Conservation (phyloP, 2,888 invertebrate genomes). For the Altica lythri region DNA sequence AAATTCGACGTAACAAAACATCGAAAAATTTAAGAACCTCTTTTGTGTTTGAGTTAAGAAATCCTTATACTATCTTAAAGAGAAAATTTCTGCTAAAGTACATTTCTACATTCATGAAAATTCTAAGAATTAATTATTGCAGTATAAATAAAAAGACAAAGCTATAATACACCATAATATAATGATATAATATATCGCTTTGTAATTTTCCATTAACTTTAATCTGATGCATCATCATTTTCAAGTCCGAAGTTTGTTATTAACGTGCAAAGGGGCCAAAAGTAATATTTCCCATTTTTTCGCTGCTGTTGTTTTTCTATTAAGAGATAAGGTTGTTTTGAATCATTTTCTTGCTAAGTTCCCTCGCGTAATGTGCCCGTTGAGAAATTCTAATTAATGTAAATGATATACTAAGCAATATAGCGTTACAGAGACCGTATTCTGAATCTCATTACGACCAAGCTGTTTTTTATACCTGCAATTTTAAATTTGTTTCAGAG, state of each 20-base stretch:
- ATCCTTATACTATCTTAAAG: too few species aligned
- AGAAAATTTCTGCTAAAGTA: too few species aligned
- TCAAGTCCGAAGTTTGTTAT: conserved; percentile 20
- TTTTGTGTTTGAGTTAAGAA: too few species aligned
- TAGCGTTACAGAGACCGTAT: conserved; percentile 42
- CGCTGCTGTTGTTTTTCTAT: conserved; percentile 45
- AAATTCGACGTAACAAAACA: too few species aligned
- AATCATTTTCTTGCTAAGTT: conserved; percentile 46
- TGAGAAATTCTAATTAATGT: conserved; percentile 52
- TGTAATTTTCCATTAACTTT: conserved; percentile 15
- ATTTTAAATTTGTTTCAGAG: conserved; percentile 9
- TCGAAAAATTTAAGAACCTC: too few species aligned
- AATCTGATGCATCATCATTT: conserved; percentile 26
- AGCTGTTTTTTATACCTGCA: conserved; percentile 18
- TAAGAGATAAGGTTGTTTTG: conserved; percentile 49
- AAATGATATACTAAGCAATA: conserved; percentile 51
- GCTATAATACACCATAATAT: conserved; percentile 13
- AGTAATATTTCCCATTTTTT: conserved; percentile 21
- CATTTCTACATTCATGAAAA: too few species aligned
- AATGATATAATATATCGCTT: conserved; percentile 14
- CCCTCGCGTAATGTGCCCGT: conserved; percentile 49
- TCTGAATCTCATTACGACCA: conserved; percentile 39
- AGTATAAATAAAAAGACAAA: too few species aligned
- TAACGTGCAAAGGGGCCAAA: conserved; percentile 15
- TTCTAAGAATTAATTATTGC: too few species aligned